Base-by-base conservation (phyloP, 2,888 invertebrate species). In the Drosophila cognata region DNA sequence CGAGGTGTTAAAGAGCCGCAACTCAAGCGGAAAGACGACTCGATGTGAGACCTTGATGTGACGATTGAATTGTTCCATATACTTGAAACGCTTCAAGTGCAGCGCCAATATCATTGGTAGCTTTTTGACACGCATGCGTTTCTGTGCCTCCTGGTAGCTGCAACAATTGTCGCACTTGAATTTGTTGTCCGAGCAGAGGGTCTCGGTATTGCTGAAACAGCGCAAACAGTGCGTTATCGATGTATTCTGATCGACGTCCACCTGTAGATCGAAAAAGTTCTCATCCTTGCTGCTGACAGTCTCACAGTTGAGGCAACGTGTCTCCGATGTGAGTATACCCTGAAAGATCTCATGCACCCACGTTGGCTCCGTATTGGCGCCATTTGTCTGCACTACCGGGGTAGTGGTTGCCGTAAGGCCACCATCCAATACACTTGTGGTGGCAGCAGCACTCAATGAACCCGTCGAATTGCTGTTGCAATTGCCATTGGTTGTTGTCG, bases 321-420 rank as follows among this genome's bases (percentile, higher is more conserved):
- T 99, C 94, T 99, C 99, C 93, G 99, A 99, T 5, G 99, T 99
- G 77, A 99, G 95, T 62, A 99, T 99, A 80, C 99, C 99, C 78
- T 99, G 99, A 94, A 99, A 99, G 92, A 99, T 99, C 94, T 99
- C 99, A 93, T 99, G 99, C 72, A 99, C 99, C 99, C 99, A 99
- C 1, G 99, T 99, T 58, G 98, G 97, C 91, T 98, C 98, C 0
- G 92, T 88, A 10, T 92, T 96, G 94, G 93, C 94, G 93, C 84
- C 96, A 43, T 80, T 90, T 31, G 88, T 82, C 25, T 74, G 84
- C 0, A 74, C 79, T 1, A 91, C 83, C 4, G 91, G 91, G 25
- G 91, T 88, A 5, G 88, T 82, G 2, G 83, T 90, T 25, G 88
- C 82, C 7, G 84, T 84, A 0, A 86, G 66, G 25, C 82, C 59